phyloP scores from a whole-genome alignment of 2,113 vertebrate genomes.

The Prionailurus bengalensis region DNA sequence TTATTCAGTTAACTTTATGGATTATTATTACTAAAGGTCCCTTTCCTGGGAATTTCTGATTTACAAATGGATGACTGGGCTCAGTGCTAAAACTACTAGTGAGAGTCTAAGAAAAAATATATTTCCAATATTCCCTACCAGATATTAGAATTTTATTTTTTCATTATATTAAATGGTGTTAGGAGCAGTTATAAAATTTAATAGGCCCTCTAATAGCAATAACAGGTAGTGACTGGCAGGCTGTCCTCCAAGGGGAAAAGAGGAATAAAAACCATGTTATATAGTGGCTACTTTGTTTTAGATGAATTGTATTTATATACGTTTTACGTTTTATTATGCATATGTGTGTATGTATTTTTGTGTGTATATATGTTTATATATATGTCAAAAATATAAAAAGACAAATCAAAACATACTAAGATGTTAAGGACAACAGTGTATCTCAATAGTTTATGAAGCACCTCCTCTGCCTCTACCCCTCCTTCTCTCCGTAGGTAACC shows the following conservation, averaged over 20 bases:
- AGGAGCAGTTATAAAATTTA: background rate
- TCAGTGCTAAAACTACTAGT: background rate
- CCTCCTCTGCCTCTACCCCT: background rate
- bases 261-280: background rate
- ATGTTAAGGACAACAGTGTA: background rate
- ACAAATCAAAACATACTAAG: background rate
- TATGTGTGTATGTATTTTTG: background rate
- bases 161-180: conserved; percentile 27
- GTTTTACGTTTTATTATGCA: background rate
- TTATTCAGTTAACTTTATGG: conserved; percentile 30
- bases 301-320: background rate
- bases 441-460: conserved; percentile 40
- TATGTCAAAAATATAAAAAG: background rate
- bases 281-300: background rate
- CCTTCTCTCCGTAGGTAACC: background rate
- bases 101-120: background rate
- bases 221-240: background rate
- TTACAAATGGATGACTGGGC: background rate
- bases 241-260: background rate
- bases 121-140: background rate
- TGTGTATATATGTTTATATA: background rate
- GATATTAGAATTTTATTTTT: conserved; percentile 12
- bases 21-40: conserved; percentile 2
- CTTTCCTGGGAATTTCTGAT: conserved; percentile 26
- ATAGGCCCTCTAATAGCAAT: background rate